Base-by-base conservation (phyloP, 2,888 invertebrate genomes). In the Lepidonotus clava region DNA sequence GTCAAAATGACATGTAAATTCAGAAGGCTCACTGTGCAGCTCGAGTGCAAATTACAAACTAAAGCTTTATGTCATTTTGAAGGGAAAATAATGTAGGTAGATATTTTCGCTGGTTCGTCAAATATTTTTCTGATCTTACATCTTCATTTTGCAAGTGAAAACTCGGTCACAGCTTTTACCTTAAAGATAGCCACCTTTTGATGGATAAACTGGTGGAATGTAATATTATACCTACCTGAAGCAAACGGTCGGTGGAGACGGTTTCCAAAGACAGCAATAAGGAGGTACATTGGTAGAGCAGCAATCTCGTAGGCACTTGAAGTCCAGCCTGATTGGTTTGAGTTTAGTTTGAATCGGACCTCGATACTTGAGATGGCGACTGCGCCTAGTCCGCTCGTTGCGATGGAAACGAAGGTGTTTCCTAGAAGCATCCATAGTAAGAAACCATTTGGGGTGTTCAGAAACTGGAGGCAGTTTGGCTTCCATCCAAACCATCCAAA, bases 341-440 rank as follows among this genome's bases (percentile, higher is more conserved):
- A 40, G 24, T 40, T 41, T n/a, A 85, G 32, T 28, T 85, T 11
- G 51, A 85, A 85, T 2, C 85, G 71, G 24, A 21, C 36, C 34
- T 85, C 85, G 5, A 85, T 76, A 32, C 46, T 40, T 24, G 71
- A 40, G 24, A 61, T 41, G 2, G 46, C 51, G 21, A 76, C 85
- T 18, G 71, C 85, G 0, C 28, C 51, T 1, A 85, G 28, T 14
- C 85, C 85, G 14, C n/a, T 76, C n/a, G 11, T 11, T 1, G 34
- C 40, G 41, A 67, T 40, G 28, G 4, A 28, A 8, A 34, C 4
- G 46, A 85, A 85, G 51, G 40, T 76, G 32, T 76, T 85, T 4
- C 28, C n/a, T 21, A 40, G 8, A 38, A 46, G 38, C 71, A 85
- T 85, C 28, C 71, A 61, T 1, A 32, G 1, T 2, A 38, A 24